Conservation (phyloP, 2,113 vertebrate genomes). For the Corvus cornix region DNA sequence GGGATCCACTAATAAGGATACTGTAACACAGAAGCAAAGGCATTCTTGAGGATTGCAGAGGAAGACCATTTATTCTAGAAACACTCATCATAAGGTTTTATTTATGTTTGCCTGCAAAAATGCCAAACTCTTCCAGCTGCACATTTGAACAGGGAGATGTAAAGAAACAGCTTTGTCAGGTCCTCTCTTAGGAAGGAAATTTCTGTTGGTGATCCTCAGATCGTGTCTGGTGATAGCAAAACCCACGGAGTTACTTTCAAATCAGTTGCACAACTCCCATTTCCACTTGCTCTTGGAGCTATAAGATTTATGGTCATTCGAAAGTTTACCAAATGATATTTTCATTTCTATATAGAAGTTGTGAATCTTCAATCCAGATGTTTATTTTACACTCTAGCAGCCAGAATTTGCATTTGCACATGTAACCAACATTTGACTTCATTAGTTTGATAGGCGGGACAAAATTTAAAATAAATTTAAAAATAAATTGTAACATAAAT, state of each 20-base stretch:
- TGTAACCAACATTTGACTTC: background rate
- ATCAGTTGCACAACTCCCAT: background rate
- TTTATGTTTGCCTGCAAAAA: background rate
- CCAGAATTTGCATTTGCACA: background rate
- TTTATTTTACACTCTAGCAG: background rate
- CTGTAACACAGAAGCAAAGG: background rate
- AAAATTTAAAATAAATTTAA: background rate
- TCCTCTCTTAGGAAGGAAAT: background rate
- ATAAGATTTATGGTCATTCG: background rate
- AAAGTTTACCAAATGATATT: background rate
- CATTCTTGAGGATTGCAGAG: conserved; percentile 2
- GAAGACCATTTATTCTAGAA: conserved; percentile 17
- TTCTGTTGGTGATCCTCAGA: background rate
- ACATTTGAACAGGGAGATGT: background rate
- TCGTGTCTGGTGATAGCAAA: background rate
- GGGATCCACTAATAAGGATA: background rate
- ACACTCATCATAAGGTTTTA: background rate
- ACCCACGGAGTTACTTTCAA: background rate
- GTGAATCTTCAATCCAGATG: background rate
- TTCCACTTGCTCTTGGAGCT: background rate
- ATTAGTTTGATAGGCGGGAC: background rate
- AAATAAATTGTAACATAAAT: background rate
- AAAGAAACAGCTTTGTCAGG: background rate
- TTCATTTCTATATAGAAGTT: background rate
- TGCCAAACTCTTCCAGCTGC: background rate